These are phyloP conservation scores for Pachyseris speciosa DNA, from an alignment of 64 coral and sea anemone species.

Conservation along the genomic window DNA sequence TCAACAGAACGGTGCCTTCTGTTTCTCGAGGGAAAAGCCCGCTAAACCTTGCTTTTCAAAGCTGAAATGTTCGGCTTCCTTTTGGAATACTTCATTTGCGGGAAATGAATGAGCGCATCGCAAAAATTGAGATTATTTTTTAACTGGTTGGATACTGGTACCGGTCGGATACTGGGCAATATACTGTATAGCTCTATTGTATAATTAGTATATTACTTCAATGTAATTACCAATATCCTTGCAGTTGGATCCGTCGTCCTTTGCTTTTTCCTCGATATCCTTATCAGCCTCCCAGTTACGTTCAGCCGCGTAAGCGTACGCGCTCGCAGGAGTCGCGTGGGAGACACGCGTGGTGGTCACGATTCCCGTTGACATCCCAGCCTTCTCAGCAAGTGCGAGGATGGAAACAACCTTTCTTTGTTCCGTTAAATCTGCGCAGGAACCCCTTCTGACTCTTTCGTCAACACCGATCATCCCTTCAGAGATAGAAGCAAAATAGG, in stretches of 20 bases:
- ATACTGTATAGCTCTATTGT: too few relatives aligned
- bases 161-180: too few relatives aligned
- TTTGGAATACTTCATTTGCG: too few relatives aligned
- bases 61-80: too few relatives aligned
- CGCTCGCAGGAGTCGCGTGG: conserved; percentile 81
- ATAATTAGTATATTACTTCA: too few relatives aligned
- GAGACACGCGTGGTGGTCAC: conserved; percentile 88
- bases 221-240: conserved; percentile 80
- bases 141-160: too few relatives aligned
- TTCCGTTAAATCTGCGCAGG: conserved; percentile 60
- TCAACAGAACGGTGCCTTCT: too few relatives aligned
- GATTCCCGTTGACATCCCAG: conserved; percentile 96
- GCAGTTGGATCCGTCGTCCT: conserved; percentile 68
- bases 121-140: too few relatives aligned
- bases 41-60: too few relatives aligned
- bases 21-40: too few relatives aligned
- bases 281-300: conserved; percentile 77
- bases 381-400: conserved; percentile 79
- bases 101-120: too few relatives aligned
- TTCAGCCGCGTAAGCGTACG: conserved; percentile 63
- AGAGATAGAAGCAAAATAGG: too few relatives aligned
- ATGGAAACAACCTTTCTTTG: conserved; percentile 81
- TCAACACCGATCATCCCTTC: conserved; percentile 75
- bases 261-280: neutral
- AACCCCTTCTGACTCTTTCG: neutral